Evolutionary conservation across 2,888 invertebrate species (phyloP).

Genomic region (Erebia aethiops): DNA sequence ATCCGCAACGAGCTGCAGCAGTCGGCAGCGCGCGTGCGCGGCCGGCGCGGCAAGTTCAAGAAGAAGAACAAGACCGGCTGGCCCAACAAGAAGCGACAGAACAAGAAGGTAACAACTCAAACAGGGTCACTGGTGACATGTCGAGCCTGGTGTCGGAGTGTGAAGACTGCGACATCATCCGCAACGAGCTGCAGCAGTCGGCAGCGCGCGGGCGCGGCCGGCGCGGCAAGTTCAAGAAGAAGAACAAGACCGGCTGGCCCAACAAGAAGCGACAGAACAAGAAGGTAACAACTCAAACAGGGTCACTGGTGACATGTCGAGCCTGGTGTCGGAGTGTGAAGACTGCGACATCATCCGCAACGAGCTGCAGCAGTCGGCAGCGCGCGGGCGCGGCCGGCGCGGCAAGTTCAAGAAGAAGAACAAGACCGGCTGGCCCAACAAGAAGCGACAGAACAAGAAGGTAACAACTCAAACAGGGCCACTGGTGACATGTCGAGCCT

Average conservation of each 20-base stretch:
- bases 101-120: constrained; percentile 51
- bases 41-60: constrained; percentile 81
- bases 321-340: constrained; percentile 75
- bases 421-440: constrained; percentile 90
- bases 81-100: constrained; percentile 84
- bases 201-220: no score
- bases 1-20: constrained; percentile 68
- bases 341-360: constrained; percentile 70
- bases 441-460: constrained; percentile 62
- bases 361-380: constrained; percentile 58
- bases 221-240: constrained; percentile 83
- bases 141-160: constrained; percentile 74
- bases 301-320: constrained; percentile 56
- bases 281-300: constrained; percentile 45
- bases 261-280: constrained; percentile 54
- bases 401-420: constrained; percentile 86
- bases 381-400: no score
- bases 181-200: constrained; percentile 62
- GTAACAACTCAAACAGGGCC: not conserved
- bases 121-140: constrained; percentile 53
- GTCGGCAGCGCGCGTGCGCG: constrained; percentile 52
- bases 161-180: constrained; percentile 70
- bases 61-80: constrained; percentile 92
- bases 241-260: constrained; percentile 93
- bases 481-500: constrained; percentile 62